These are phyloP conservation scores for Achlya flavicornis DNA, from an alignment of 2,888 invertebrate species.

Conservation along the genomic window DNA sequence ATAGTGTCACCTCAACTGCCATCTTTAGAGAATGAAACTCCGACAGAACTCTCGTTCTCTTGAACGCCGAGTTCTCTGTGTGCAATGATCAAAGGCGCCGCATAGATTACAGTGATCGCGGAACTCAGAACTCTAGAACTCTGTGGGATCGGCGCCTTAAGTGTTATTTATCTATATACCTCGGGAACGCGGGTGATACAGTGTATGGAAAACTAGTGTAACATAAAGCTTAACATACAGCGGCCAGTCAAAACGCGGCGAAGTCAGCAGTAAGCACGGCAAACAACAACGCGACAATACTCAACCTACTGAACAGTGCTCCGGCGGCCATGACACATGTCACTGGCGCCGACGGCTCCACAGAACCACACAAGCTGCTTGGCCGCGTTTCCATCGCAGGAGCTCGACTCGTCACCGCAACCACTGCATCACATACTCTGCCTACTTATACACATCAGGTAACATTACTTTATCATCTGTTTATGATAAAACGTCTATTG, in stretches of 20 bases:
- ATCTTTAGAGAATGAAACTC: too few relatives aligned
- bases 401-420: conserved; percentile 66
- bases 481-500: not conserved
- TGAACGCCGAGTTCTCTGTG: too few relatives aligned
- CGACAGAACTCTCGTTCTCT: too few relatives aligned
- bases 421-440: conserved; percentile 64
- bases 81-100: too few relatives aligned
- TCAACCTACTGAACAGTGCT: conserved; percentile 90
- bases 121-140: too few relatives aligned
- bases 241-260: conserved; percentile 75
- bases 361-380: conserved; percentile 72
- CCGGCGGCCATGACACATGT: conserved; percentile 89
- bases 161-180: too few relatives aligned
- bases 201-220: too few relatives aligned
- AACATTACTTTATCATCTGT: not conserved
- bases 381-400: conserved; percentile 84
- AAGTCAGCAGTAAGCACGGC: conserved; percentile 77
- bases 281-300: conserved; percentile 88
- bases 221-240: conserved; percentile 36
- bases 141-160: too few relatives aligned
- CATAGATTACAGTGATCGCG: too few relatives aligned
- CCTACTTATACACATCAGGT: conserved; percentile 76
- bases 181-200: too few relatives aligned
- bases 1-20: too few relatives aligned
- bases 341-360: conserved; percentile 42